These are phyloP conservation scores for Crenichthys baileyi DNA, from an alignment of 2,797 vertebrate species.

Conservation along the genomic window DNA sequence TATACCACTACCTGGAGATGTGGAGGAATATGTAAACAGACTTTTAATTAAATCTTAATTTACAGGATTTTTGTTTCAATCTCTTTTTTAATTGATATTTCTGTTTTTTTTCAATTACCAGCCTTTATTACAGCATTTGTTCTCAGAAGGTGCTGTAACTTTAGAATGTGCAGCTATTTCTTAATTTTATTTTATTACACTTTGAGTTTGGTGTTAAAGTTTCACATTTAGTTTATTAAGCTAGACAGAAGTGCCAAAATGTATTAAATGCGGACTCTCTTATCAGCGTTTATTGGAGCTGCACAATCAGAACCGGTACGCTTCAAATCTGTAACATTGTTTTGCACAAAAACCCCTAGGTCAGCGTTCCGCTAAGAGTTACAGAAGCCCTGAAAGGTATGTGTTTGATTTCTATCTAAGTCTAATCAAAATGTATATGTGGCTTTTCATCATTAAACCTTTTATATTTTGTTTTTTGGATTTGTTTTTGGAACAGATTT, in stretches of 20 bases:
- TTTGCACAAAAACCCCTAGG: conserved; percentile 8
- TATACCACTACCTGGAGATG: conserved; percentile 69
- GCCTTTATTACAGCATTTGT: conserved; percentile 60
- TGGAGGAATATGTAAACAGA: conserved; percentile 35
- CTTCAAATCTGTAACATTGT: neutral
- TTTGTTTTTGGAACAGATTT: neutral
- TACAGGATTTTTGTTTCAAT: conserved; percentile 46
- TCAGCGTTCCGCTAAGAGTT: neutral
- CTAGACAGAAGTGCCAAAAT: conserved; percentile 61
- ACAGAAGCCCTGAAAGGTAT: neutral
- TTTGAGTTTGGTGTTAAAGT: conserved; percentile 46
- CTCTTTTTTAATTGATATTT: conserved; percentile 50
- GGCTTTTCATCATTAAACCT: neutral
- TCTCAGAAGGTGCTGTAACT: conserved; percentile 66
- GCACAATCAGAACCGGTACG: neutral
- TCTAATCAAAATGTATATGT: neutral
- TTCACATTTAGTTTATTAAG: conserved; percentile 28
- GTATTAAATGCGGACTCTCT: conserved; percentile 23
- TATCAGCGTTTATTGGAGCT: conserved; percentile 34
- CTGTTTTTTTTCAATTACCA: conserved; percentile 58
- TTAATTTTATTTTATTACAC: conserved; percentile 33
- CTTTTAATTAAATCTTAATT: conserved; percentile 44
- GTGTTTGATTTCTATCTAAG: neutral
- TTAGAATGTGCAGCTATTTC: conserved; percentile 76
- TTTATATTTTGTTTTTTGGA: neutral